Conservation (phyloP, 2,888 invertebrate species). For the Balanococcus diminutus region DNA sequence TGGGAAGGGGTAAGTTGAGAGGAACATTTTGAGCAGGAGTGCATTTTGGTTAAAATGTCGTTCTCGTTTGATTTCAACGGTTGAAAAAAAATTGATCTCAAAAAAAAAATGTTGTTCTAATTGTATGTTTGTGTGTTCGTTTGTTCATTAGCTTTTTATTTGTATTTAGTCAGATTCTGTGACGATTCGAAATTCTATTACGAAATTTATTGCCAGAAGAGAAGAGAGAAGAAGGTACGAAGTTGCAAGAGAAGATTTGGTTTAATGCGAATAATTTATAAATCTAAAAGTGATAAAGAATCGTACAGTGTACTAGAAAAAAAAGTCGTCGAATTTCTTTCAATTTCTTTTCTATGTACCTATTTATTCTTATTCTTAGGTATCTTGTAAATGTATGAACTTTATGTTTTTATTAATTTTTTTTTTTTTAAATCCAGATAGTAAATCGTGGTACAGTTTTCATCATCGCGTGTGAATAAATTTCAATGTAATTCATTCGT, state of each 20-base stretch:
- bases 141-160: not conserved
- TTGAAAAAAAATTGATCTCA: not conserved
- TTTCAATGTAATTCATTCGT: not conserved
- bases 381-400: not conserved
- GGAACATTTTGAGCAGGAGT: not conserved
- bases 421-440: not conserved
- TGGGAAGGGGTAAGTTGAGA: not conserved
- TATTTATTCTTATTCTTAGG: not conserved
- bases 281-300: not conserved
- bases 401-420: not conserved
- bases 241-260: not conserved
- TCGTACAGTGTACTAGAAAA: not conserved
- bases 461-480: not conserved
- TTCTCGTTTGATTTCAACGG: not conserved
- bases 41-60: not conserved
- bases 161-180: not conserved
- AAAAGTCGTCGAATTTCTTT: not conserved
- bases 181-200: not conserved
- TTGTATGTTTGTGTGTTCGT: slow-evolving; percentile 15
- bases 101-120: slow-evolving; percentile 10
- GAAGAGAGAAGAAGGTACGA: not conserved
- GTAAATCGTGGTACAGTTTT: not conserved
- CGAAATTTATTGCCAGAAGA: not conserved
- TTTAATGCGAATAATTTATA: not conserved
- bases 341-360: not conserved